Conservation (phyloP, 2,888 invertebrate species). For the Dynastes tityus region DNA sequence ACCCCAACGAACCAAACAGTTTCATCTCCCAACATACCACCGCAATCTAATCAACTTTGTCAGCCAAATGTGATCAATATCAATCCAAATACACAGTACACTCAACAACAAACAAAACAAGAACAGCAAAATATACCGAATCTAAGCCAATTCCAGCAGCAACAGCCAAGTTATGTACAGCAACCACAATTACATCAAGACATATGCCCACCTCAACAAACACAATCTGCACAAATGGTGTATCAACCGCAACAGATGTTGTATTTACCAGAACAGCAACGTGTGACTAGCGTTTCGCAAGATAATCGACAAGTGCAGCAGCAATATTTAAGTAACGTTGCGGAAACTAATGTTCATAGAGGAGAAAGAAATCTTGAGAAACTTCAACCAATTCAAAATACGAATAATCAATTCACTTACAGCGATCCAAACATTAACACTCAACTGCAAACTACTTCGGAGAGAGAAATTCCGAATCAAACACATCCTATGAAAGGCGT, state of each 20-base stretch:
- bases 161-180: background rate
- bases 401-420: slow-evolving; percentile 16
- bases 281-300: slow-evolving; percentile 2
- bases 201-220: background rate
- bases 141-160: background rate
- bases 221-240: background rate
- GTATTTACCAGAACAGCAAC: slow-evolving; percentile 36
- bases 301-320: slow-evolving; percentile 15
- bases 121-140: slow-evolving; percentile 19
- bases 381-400: slow-evolving; percentile 39
- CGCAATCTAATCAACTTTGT: slow-evolving; percentile 19
- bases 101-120: background rate
- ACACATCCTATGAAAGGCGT: background rate
- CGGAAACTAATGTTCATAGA: slow-evolving; percentile 34
- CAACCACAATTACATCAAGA: background rate
- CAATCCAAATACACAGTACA: background rate
- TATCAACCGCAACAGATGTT: background rate
- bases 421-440: background rate
- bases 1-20: background rate
- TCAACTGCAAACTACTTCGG: background rate
- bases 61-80: slow-evolving; percentile 11
- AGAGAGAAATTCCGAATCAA: slow-evolving; percentile 1
- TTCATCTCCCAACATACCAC: slow-evolving; percentile 6
- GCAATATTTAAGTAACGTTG: slow-evolving; percentile 15
- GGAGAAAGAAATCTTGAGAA: background rate